Base-by-base conservation (phyloP, 2,888 invertebrate genomes). In the Ceratothoa steindachneri region DNA sequence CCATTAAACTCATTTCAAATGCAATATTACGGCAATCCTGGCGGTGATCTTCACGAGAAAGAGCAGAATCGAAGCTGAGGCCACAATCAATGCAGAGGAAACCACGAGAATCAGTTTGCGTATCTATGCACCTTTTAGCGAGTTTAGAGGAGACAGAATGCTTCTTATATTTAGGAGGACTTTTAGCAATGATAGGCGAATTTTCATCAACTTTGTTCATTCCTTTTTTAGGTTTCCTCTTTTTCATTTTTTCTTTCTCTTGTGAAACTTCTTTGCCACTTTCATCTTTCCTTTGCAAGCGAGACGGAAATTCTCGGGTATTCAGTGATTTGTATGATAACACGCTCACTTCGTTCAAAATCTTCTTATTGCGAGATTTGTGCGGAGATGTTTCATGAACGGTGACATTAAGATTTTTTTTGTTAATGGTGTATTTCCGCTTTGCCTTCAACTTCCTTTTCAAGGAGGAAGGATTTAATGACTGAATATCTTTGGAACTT, bases 1-100 rank as follows among this genome's bases (percentile, higher is more conserved):
- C 75, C 78, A 78, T 78, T 24, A 78, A 67, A 67, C 78, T 75
- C 78, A 78, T 78, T 41, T 75, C 78, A 68, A 75, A 75, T 51
- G 75, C 75, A 30, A 78, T 78, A 22, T 75, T 78, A 41, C 73
- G 69, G 41, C 78, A 78, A 66, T 78, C 78, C 29, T 78, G 73
- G 24, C 66, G 65, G 30, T 78, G 78, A 30, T 75, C 73, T 51
- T 73, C 73, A 1, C 69, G 66, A 7, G 78, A 78, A 9, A 73
- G 71, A 24, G 73, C 31, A 12, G 78, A 78, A 24, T 68, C 78
- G 70, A 78, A 78, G 60, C 64, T 67, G 19, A 78, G 66, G 5
- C 78, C 78, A 72, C 78, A 78, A 66, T 78, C 78, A 27, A 69
- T 41, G 60, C 78, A 78, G 1, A 29, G 69, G 19, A 75, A 66